Conservation (phyloP, 1,140 invertebrate species). For the Physella acuta region DNA sequence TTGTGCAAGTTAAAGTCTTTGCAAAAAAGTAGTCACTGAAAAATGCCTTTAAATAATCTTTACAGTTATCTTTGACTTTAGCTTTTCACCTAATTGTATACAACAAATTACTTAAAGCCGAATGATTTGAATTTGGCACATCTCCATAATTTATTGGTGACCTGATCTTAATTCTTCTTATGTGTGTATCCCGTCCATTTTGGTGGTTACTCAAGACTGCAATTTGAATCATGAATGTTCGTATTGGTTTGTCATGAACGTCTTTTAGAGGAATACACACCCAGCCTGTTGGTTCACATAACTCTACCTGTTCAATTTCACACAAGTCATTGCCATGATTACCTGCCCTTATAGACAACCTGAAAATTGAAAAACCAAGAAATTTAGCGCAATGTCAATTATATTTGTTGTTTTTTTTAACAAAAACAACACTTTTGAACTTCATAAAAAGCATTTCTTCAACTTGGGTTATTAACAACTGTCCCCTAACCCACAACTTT, state of each 20-base stretch:
- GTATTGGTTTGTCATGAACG: constrained; percentile 80
- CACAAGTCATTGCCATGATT: constrained; percentile 98
- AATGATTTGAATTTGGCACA: constrained; percentile 74
- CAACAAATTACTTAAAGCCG: constrained; percentile 75
- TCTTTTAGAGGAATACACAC: constrained; percentile 84
- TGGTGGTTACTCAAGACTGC: constrained; percentile 90
- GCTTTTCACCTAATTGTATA: constrained; percentile 18
- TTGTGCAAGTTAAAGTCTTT: no score
- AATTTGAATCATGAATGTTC: constrained; percentile 92
- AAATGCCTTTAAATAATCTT: no score
- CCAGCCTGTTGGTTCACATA: constrained; percentile 95
- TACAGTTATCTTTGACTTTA: no score
- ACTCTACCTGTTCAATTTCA: constrained; percentile 91
- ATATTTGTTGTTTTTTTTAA: no score
- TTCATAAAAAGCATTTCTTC: no score
- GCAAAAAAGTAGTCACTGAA: no score
- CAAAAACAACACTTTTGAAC: no score
- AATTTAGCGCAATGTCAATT: no score
- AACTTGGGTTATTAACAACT: no score
- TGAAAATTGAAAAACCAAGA: constrained; percentile 44
- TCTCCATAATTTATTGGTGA: constrained; percentile 74
- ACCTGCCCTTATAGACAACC: constrained; percentile 91
- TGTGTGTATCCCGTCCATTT: constrained; percentile 96
- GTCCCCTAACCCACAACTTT: no score
- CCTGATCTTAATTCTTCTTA: constrained; percentile 94